These are phyloP conservation scores for Liodrosophila aerea DNA, from an alignment of 2,888 invertebrate genomes.

Conservation along the genomic window DNA sequence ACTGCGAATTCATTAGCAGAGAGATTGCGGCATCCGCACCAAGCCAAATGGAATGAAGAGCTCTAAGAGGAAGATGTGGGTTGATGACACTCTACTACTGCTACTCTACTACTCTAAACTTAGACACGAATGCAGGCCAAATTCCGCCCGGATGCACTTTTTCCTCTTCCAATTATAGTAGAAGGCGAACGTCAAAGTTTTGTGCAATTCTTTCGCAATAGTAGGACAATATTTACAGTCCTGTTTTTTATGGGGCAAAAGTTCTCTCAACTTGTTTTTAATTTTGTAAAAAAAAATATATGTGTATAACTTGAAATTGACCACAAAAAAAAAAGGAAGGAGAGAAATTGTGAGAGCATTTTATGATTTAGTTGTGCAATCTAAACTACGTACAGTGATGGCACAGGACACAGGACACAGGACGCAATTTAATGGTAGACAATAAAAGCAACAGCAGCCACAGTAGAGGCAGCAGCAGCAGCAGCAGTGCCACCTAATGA, in stretches of 20 bases:
- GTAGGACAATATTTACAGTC: neutral
- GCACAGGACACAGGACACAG: constrained; percentile 5
- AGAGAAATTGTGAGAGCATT: neutral
- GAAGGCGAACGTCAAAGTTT: constrained; percentile 51
- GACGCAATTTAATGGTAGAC: constrained; percentile 41
- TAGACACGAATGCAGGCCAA: constrained; percentile 1
- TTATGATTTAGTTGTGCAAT: constrained; percentile 15
- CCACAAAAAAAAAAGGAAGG: neutral
- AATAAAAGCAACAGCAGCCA: constrained; percentile 46
- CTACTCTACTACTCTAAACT: constrained; percentile 1
- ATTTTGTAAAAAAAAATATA: neutral
- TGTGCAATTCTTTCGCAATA: constrained; percentile 23
- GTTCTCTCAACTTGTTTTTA: neutral
- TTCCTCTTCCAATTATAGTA: constrained; percentile 57
- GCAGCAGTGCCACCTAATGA: constrained; percentile 56
- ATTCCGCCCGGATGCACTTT: constrained; percentile 50
- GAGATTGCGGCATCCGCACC: neutral
- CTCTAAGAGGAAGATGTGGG: constrained; percentile 18
- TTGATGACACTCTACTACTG: constrained; percentile 16
- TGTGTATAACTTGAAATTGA: neutral
- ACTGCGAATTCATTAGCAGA: constrained; percentile 5
- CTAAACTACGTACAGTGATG: constrained; percentile 12
- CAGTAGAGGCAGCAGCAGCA: constrained; percentile 12
- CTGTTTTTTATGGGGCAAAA: constrained; percentile 3
- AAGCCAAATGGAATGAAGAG: neutral